Evolutionary conservation across 1,140 invertebrate species (phyloP).

Genomic region (Luehdorfia chinensis): DNA sequence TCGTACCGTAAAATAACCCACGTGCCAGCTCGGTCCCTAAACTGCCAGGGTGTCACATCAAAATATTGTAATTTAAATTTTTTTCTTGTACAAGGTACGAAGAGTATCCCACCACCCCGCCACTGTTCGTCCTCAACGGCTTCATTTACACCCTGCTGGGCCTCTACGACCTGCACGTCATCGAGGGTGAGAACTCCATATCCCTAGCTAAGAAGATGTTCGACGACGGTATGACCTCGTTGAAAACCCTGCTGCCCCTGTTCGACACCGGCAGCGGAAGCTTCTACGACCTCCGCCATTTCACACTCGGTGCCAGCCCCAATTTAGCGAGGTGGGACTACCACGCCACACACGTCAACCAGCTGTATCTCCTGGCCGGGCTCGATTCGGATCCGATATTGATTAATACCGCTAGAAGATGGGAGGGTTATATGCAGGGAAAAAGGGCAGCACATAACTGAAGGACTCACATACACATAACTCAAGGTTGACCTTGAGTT

Average conservation of each 20-base stretch:
- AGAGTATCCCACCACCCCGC: constrained; percentile 97
- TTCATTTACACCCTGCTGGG: constrained; percentile 99
- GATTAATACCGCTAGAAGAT: constrained; percentile 90
- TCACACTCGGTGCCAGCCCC: constrained; percentile 92
- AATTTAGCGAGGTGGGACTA: constrained; percentile 98
- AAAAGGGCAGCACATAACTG: constrained; percentile 94
- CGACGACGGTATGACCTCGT: constrained; percentile 90
- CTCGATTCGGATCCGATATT: constrained; percentile 92
- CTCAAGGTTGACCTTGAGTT: too few species aligned
- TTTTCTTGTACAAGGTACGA: constrained; percentile 98
- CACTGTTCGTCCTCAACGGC: constrained; percentile 98
- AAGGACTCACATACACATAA: constrained; percentile 26
- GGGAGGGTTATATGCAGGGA: constrained; percentile 98
- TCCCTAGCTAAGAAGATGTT: constrained; percentile 87
- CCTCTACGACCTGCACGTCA: constrained; percentile 92
- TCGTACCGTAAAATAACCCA: too few species aligned
- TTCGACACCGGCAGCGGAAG: constrained; percentile 98
- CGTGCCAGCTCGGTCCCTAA: too few species aligned
- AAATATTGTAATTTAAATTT: too few species aligned
- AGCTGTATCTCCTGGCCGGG: constrained; percentile 92
- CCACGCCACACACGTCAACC: constrained; percentile 98
- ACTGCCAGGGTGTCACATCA: too few species aligned
- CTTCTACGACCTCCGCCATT: constrained; percentile 97
- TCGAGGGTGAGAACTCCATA: constrained; percentile 77
- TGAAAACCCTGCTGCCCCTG: constrained; percentile 93